Percentiles rank a stretch among this genome's conserved stretches.
These are phyloP conservation scores for Psilanteris sp. DNA, from an alignment of 1,140 invertebrate genomes.

Conservation along the genomic window DNA sequence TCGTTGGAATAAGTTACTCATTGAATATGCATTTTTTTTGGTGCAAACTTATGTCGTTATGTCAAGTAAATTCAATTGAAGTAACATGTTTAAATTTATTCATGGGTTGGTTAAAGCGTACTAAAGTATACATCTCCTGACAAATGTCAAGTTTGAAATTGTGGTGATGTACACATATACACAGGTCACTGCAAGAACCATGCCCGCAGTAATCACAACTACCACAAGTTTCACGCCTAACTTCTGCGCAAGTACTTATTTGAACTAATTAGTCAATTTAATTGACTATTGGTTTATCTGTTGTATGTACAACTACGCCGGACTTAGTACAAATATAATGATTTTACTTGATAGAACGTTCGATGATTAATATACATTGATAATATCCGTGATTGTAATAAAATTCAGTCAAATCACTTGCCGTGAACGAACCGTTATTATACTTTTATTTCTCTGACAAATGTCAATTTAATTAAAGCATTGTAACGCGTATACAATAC, in stretches of 20 bases:
- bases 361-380: conserved; percentile 11
- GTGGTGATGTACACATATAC: conserved; percentile 17
- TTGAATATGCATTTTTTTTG: too few species aligned
- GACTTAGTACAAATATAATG: conserved; percentile 42
- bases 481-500: too few species aligned
- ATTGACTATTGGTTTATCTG: conserved; percentile 59
- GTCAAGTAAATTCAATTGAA: too few species aligned
- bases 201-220: conserved; percentile 40
- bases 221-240: conserved; percentile 40
- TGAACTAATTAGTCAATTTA: conserved; percentile 60
- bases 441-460: too few species aligned
- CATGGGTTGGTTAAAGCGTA: conserved; percentile 4
- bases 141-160: conserved; percentile 58
- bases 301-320: conserved; percentile 37
- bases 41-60: too few species aligned
- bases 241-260: conserved; percentile 57
- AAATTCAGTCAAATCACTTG: too few species aligned
- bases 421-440: too few species aligned
- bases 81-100: neutral
- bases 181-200: conserved; percentile 44
- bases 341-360: conserved; percentile 25
- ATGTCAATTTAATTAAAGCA: too few species aligned
- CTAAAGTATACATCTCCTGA: conserved; percentile 38
- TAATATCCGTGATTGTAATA: conserved; percentile 1
- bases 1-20: too few species aligned